Base-by-base conservation (phyloP, 2,797 vertebrate species). In the Gymnocypris eckloni region DNA sequence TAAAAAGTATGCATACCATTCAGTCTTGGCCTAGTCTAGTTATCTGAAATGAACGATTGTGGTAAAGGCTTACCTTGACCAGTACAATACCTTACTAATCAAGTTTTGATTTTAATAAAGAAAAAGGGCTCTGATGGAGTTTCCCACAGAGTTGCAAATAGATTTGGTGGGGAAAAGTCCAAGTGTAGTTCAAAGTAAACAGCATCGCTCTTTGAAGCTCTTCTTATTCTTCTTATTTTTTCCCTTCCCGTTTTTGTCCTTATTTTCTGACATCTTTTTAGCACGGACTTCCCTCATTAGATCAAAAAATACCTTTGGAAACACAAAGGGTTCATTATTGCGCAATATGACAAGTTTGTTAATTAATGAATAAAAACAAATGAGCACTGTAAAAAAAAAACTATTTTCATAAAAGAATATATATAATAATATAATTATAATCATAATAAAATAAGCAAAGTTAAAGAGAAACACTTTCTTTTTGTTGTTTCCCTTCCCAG, bases 251-350 rank as follows among this genome's bases (percentile, higher is more conserved):
- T 99, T 99, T 94, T 97, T 99, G 94, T 99, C 98, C 93, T 99
- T 99, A 94, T 98, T 99, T 95, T 99, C 98, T 1, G 97, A 96
- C 97, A 98, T 96, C 94, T 99, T 99, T 95, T 99, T 99, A 88
- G 97, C 95, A 92, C 97, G 95, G 86, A 99, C 96, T 93, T 99
- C 98, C 87, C 98, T 96, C 98, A 99, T 99, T 89, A 99, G 94
- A 92, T 99, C 98, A 92, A 99, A 99, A 93, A 99, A 99, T 22
- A 99, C 98, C 98, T 99, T 73, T 43, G 78, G 59, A 75, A 59
- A 71, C 54, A 87, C 61, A 69, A 56, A 61, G 8, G 12, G 9
- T 37, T 2, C 45, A 39, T 28, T 18, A 87, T 66, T 75, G 39
- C 39, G 76, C 45, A 48, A 11, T 52, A 15, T 12, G n/a, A 77